These are phyloP conservation scores for Nasonovia ribisnigri DNA, from an alignment of 2,888 invertebrate genomes.

Conservation along the genomic window DNA sequence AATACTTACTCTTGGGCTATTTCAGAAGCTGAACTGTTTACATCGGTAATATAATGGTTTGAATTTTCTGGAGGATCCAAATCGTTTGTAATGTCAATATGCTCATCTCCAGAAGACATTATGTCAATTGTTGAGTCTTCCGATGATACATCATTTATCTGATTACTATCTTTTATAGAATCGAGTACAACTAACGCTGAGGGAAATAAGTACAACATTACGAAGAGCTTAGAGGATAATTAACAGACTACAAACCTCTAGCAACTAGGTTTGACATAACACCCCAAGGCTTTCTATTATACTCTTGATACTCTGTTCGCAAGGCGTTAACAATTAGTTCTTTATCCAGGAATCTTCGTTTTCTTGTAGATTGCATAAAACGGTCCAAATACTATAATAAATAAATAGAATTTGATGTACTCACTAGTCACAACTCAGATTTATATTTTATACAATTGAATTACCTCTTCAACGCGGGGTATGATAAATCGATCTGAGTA, in stretches of 20 bases:
- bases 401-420: background rate
- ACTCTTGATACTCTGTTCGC: constrained; percentile 82
- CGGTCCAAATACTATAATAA: constrained; percentile 45
- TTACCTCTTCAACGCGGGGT: constrained; percentile 38
- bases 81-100: constrained; percentile 49
- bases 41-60: constrained; percentile 8
- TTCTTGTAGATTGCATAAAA: background rate
- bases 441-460: background rate
- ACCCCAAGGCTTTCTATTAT: constrained; percentile 82
- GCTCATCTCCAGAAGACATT: constrained; percentile 52
- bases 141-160: background rate
- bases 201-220: background rate
- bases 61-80: constrained; percentile 9
- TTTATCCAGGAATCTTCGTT: constrained; percentile 76
- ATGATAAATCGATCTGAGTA: constrained; percentile 19
- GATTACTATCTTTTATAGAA: background rate
- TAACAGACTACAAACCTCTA: constrained; percentile 55
- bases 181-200: constrained; percentile 30
- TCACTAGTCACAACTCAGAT: background rate
- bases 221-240: background rate
- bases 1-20: constrained; percentile 6
- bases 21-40: constrained; percentile 15
- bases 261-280: constrained; percentile 76
- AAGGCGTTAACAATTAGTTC: constrained; percentile 86
- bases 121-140: constrained; percentile 52